Percentiles rank a stretch among this genome's conserved stretches.
These are phyloP conservation scores for Falcaria lacertinaria DNA, from an alignment of 2,888 invertebrate genomes.

Conservation along the genomic window DNA sequence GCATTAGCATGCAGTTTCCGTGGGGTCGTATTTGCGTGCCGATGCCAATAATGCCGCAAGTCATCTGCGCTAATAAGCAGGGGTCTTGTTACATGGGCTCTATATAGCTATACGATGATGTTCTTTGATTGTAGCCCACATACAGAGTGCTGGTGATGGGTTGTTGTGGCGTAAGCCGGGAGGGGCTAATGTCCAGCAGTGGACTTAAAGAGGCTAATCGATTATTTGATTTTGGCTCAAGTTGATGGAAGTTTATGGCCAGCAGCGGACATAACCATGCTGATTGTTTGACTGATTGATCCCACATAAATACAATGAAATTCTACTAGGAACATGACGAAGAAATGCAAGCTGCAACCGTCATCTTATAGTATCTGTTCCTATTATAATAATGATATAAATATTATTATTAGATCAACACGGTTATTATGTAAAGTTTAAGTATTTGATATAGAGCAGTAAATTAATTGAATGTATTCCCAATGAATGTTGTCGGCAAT, in stretches of 20 bases:
- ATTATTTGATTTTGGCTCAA: no score
- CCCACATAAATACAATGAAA: no score
- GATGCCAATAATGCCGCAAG: constrained; percentile 50
- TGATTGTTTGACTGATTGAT: no score
- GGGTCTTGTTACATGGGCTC: constrained; percentile 49
- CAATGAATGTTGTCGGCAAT: not conserved
- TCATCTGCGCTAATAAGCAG: constrained; percentile 59
- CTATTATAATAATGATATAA: not conserved
- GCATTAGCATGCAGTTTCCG: constrained; percentile 38
- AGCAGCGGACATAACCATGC: no score
- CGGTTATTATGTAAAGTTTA: not conserved
- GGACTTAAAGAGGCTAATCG: no score
- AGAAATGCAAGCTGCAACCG: no score
- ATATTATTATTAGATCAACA: not conserved
- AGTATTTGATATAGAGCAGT: not conserved
- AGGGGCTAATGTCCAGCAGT: no score
- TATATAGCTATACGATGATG: constrained; percentile 6
- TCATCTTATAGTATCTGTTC: not conserved
- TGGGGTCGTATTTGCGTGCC: constrained; percentile 32
- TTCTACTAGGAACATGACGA: no score
- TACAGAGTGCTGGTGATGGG: no score
- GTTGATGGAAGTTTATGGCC: no score
- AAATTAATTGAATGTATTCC: not conserved
- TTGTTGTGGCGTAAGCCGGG: no score
- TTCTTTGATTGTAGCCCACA: not conserved